phyloP scores from a whole-genome alignment of 2,888 invertebrate genomes.

The Oegoconia quadripuncta region DNA sequence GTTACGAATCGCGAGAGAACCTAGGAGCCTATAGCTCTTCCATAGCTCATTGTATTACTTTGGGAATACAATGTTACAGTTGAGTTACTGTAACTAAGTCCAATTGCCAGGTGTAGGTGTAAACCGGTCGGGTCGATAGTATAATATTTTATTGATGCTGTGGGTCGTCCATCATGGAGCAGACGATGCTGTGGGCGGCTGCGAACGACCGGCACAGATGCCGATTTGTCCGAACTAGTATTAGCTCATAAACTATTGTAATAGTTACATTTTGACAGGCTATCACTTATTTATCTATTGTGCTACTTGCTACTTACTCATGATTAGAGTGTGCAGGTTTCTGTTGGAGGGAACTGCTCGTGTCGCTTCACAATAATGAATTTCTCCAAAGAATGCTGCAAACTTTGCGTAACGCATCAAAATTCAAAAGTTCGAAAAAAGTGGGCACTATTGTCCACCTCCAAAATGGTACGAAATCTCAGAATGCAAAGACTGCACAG shows the following conservation, averaged over 20 bases:
- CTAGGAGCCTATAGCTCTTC: no score
- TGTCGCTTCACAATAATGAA: no score
- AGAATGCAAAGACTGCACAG: no score
- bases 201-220: constrained; percentile 16
- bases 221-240: constrained; percentile 8
- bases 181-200: constrained; percentile 16
- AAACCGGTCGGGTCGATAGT: not conserved
- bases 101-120: not conserved
- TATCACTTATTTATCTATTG: not conserved
- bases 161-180: constrained; percentile 4
- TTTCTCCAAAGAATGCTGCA: no score
- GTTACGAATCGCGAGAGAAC: no score
- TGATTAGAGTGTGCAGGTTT: no score
- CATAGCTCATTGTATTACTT: no score
- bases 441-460: no score
- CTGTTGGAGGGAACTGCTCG: no score
- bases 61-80: not conserved
- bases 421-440: no score
- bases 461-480: no score
- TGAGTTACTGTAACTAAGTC: not conserved
- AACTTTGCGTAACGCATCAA: no score
- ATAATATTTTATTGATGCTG: constrained; percentile 6
- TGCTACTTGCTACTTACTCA: not conserved
- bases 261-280: not conserved
- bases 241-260: not conserved